Evolutionary conservation across 2,888 invertebrate species (phyloP).

Genomic region (Nysson spinosus): DNA sequence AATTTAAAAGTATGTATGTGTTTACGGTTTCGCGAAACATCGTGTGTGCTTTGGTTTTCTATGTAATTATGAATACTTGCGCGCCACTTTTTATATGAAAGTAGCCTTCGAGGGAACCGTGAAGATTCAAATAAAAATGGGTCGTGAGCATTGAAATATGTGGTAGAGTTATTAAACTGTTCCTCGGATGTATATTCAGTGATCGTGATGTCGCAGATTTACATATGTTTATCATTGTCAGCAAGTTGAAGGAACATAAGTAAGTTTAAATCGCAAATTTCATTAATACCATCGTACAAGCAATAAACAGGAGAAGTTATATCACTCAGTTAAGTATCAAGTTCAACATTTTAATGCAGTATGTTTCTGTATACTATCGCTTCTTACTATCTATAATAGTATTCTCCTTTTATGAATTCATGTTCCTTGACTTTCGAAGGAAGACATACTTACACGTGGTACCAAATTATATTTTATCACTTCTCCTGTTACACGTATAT

Average conservation of each 20-base stretch:
- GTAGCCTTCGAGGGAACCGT: background rate
- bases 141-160: conserved; percentile 11
- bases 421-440: no score
- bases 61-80: conserved; percentile 13
- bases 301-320: no score
- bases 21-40: conserved; percentile 47
- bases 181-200: conserved; percentile 7
- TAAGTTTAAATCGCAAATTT: conserved; percentile 16
- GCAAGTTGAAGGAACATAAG: conserved; percentile 28
- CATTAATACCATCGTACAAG: background rate
- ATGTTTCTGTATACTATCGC: no score
- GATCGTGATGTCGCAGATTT: conserved; percentile 28
- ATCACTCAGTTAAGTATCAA: no score
- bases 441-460: no score
- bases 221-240: conserved; percentile 28
- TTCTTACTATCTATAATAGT: no score
- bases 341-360: no score
- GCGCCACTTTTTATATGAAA: background rate
- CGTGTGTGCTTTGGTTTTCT: conserved; percentile 18
- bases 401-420: no score
- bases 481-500: no score
- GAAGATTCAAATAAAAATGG: conserved; percentile 8
- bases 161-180: conserved; percentile 26
- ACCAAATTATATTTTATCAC: no score
- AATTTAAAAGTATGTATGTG: conserved; percentile 48